A percentile compares a stretch with the other conserved stretches of the same genome.
Evolutionary conservation across 2,797 vertebrate genomes (phyloP).

Genomic region (Xenentodon cancila): DNA sequence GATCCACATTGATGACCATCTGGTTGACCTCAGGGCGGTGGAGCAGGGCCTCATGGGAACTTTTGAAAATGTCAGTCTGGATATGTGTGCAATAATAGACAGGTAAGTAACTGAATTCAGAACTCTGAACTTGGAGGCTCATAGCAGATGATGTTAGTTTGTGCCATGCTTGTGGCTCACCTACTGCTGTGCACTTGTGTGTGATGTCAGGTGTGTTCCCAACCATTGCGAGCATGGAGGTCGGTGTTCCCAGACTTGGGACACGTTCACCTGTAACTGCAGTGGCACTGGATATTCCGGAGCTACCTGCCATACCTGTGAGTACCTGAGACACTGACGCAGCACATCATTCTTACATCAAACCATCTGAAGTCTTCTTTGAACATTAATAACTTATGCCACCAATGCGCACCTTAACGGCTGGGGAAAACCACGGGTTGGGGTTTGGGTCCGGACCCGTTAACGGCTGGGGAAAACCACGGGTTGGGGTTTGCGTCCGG

Average conservation of each 20-base stretch:
- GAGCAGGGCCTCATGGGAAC: conserved; percentile 90
- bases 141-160: no score
- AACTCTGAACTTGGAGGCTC: no score
- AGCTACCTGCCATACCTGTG: conserved; percentile 95
- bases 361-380: no score
- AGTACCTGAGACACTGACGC: conserved; percentile 59
- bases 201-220: conserved; percentile 88
- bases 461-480: no score
- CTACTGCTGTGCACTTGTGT: conserved; percentile 5
- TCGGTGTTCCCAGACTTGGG: conserved; percentile 93
- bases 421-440: no score
- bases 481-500: no score
- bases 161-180: not conserved
- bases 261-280: conserved; percentile 92
- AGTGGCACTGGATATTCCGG: conserved; percentile 93
- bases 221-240: conserved; percentile 95
- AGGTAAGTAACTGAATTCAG: conserved; percentile 82
- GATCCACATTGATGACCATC: conserved; percentile 93
- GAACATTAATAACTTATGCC: no score
- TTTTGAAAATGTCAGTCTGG: conserved; percentile 95
- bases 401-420: no score
- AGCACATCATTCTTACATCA: no score
- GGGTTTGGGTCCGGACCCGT: no score
- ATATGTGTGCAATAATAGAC: conserved; percentile 98
- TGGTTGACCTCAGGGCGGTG: conserved; percentile 89